Evolutionary conservation across 2,113 vertebrate species (phyloP).

Genomic region (Labeo rohita): DNA sequence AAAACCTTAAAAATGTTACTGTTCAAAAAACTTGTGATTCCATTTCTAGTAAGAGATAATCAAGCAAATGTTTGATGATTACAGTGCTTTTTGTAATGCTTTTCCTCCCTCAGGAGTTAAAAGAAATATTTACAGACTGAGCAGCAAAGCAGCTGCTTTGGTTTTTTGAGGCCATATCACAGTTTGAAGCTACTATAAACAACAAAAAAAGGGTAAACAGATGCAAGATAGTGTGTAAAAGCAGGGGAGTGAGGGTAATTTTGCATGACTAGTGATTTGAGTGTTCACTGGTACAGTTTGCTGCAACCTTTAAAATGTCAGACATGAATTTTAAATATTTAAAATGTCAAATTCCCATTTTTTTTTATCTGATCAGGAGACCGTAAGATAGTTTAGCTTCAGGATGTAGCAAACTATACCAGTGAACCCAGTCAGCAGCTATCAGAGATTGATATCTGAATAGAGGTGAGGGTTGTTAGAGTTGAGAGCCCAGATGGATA

Average conservation of each 20-base stretch:
- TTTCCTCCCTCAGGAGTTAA: not conserved
- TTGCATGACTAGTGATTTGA: slow-evolving; percentile 15
- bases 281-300: slow-evolving; percentile 8
- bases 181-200: slow-evolving; percentile 25
- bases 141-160: not conserved
- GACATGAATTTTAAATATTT: not conserved
- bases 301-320: slow-evolving; percentile 19
- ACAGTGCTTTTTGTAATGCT: not conserved
- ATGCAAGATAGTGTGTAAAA: slow-evolving; percentile 27
- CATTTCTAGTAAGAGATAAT: not conserved
- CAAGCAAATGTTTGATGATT: not conserved
- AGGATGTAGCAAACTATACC: not conserved
- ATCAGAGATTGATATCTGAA: slow-evolving; percentile 5
- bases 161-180: not conserved
- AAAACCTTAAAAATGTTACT: too few species aligned
- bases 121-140: not conserved
- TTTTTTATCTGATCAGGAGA: not conserved
- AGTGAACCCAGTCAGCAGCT: not conserved
- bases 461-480: not conserved
- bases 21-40: too few species aligned
- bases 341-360: not conserved
- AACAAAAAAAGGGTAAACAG: slow-evolving; percentile 16
- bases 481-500: slow-evolving; percentile 37
- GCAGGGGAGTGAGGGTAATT: not conserved
- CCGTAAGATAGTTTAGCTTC: not conserved